Percentiles rank a stretch among this genome's conserved stretches.
These are phyloP conservation scores for Mastigias papua DNA, from an alignment of 30 jellyfish, hydroid and myxozoan genomes.

Conservation along the genomic window DNA sequence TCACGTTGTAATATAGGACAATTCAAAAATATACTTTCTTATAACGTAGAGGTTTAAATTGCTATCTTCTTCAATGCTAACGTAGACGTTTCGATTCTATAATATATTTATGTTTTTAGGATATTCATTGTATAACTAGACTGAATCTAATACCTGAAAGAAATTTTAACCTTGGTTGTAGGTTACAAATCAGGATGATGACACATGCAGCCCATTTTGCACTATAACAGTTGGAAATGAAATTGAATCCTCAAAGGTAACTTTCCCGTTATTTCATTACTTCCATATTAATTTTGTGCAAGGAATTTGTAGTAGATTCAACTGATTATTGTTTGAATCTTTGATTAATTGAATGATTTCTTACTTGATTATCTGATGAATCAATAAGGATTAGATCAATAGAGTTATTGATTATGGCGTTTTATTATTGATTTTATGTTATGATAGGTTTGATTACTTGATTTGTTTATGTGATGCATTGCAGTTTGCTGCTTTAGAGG, in stretches of 20 bases:
- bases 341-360: not conserved
- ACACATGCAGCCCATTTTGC: constrained; percentile 76
- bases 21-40: no score
- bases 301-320: not conserved
- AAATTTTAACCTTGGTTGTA: constrained; percentile 1
- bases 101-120: no score
- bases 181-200: constrained; percentile 72
- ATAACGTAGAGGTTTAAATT: no score
- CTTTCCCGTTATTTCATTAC: not conserved
- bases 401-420: not conserved
- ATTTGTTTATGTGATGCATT: no score
- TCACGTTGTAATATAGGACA: not conserved
- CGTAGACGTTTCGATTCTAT: no score
- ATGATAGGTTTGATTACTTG: no score
- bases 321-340: not conserved
- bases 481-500: no score
- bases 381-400: not conserved
- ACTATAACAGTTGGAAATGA: constrained; percentile 86
- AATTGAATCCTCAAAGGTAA: constrained; percentile 78
- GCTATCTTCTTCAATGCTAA: no score
- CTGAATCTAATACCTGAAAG: not conserved
- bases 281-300: not conserved
- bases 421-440: not conserved
- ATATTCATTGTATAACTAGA: no score
- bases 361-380: not conserved